Percentiles rank a stretch among this genome's conserved stretches.
These are phyloP conservation scores for Pollenia griseotomentosa DNA, from an alignment of 2,888 invertebrate genomes.

Conservation along the genomic window DNA sequence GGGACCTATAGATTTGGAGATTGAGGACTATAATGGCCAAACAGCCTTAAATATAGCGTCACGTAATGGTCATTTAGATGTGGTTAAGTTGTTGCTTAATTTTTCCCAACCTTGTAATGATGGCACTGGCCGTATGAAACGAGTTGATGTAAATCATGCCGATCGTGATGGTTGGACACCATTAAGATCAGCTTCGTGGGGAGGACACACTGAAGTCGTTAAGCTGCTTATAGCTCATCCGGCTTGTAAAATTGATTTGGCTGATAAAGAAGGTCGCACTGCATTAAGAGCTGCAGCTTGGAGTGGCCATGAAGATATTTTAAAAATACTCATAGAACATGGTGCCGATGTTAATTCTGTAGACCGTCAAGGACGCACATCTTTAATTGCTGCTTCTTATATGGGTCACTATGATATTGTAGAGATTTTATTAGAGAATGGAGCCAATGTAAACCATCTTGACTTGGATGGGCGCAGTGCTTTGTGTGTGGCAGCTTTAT, in stretches of 20 bases:
- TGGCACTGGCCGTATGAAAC: slow-evolving; percentile 83
- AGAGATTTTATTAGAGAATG: slow-evolving; percentile 91
- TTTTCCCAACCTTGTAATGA: slow-evolving; percentile 82
- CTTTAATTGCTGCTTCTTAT: slow-evolving; percentile 97
- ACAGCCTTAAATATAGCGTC: slow-evolving; percentile 94
- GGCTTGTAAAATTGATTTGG: slow-evolving; percentile 92
- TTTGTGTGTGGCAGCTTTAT: slow-evolving; percentile 93
- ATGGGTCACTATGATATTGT: slow-evolving; percentile 98
- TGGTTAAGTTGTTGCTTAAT: slow-evolving; percentile 87
- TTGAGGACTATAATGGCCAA: slow-evolving; percentile 91
- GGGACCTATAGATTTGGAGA: slow-evolving; percentile 85
- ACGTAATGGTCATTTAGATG: slow-evolving; percentile 90
- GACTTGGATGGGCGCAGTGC: slow-evolving; percentile 95
- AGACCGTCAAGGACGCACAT: slow-evolving; percentile 96
- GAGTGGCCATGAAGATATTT: slow-evolving; percentile 96
- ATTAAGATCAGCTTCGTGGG: slow-evolving; percentile 96
- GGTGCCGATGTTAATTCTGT: slow-evolving; percentile 92
- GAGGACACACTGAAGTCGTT: slow-evolving; percentile 95
- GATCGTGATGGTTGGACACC: slow-evolving; percentile 96
- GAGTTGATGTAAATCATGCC: slow-evolving; percentile 90
- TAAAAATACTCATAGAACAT: slow-evolving; percentile 89
- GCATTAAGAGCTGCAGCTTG: slow-evolving; percentile 96
- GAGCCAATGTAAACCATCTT: slow-evolving; percentile 93
- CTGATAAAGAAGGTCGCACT: slow-evolving; percentile 94
- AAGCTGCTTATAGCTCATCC: slow-evolving; percentile 91